Evolutionary conservation across 2,113 vertebrate species (phyloP).

Genomic region (Python bivittatus): DNA sequence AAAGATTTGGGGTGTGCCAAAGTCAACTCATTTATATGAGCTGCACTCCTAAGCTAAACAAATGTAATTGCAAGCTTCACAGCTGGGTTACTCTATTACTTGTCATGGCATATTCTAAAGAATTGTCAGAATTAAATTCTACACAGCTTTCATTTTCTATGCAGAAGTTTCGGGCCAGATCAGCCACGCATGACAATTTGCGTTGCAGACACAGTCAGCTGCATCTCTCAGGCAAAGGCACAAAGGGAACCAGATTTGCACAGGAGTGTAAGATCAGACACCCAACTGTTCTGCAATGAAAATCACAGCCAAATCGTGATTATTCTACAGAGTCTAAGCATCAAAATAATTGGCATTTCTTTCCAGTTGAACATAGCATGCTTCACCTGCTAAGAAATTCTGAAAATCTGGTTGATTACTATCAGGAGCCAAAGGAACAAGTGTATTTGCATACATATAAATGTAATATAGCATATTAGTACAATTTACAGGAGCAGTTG

Average conservation of each 20-base stretch:
- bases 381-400: neutral
- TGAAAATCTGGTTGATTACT: slow-evolving; percentile 38
- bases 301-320: neutral
- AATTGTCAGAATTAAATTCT: neutral
- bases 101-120: neutral
- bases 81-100: neutral
- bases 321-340: rapidly evolving
- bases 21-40: neutral
- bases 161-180: slow-evolving; percentile 2
- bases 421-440: neutral
- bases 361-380: neutral
- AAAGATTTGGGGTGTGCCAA: neutral
- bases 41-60: neutral
- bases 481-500: neutral
- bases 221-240: rapidly evolving
- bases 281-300: neutral
- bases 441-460: neutral
- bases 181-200: neutral
- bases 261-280: neutral
- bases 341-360: neutral
- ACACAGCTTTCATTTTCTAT: neutral
- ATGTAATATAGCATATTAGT: neutral
- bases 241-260: rapidly evolving
- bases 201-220: neutral
- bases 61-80: neutral